phyloP scores from a whole-genome alignment of 2,888 invertebrate genomes.

The Caenorhabditis sp. region DNA sequence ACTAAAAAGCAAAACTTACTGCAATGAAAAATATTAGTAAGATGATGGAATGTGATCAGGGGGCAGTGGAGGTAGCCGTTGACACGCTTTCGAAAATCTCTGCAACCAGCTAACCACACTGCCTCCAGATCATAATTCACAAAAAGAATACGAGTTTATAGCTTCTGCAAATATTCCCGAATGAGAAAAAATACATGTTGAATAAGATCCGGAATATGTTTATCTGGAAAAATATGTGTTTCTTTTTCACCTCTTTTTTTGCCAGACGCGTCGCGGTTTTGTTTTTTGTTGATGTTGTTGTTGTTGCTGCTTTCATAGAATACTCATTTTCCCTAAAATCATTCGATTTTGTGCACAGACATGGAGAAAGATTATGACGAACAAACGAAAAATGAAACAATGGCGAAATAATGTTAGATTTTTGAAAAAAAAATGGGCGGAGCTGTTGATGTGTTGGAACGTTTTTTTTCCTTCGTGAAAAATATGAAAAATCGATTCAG shows the following conservation, averaged over 20 bases:
- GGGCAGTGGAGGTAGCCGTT: constrained; percentile 63
- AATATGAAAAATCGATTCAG: background rate
- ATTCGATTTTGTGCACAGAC: background rate
- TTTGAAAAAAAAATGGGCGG: background rate
- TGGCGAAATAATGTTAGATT: background rate
- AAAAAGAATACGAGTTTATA: background rate
- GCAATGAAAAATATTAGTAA: background rate
- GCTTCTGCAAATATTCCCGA: background rate
- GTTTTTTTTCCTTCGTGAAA: background rate
- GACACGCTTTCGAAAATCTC: constrained; percentile 15
- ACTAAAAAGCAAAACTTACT: background rate
- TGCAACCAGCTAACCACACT: constrained; percentile 66
- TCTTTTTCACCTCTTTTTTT: background rate
- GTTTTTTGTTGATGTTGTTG: background rate
- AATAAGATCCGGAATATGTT: background rate
- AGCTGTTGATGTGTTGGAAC: background rate
- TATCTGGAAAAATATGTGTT: background rate
- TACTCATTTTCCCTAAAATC: background rate
- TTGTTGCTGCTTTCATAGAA: background rate
- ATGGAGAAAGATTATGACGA: background rate
- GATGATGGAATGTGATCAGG: constrained; percentile 30
- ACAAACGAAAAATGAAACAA: background rate
- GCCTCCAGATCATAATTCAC: constrained; percentile 43
- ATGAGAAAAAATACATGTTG: too few species aligned
- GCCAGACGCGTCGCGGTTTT: background rate